Evolutionary conservation across 2,113 vertebrate species (phyloP).

Genomic region (Aptenodytes forsteri): DNA sequence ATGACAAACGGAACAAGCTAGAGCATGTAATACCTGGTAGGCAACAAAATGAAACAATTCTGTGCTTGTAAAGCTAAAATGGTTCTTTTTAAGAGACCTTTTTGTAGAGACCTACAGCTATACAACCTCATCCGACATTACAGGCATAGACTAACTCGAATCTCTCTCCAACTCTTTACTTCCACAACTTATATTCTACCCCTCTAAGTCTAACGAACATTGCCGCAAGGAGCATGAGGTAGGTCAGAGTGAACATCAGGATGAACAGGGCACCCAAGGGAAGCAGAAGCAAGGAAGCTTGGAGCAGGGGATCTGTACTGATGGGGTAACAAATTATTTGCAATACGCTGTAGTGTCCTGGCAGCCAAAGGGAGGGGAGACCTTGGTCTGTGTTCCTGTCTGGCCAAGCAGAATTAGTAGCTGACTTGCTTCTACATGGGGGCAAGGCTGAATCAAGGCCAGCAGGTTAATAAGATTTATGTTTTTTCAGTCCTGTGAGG

Average conservation of each 20-base stretch:
- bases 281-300: background rate
- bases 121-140: background rate
- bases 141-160: background rate
- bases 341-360: background rate
- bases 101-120: background rate
- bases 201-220: fast-evolving
- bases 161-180: background rate
- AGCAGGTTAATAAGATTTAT: background rate
- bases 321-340: background rate
- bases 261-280: background rate
- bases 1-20: background rate
- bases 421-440: background rate
- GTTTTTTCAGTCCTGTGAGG: background rate
- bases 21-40: background rate
- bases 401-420: background rate
- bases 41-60: background rate
- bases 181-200: background rate
- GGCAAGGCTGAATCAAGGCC: background rate
- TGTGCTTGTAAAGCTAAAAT: background rate
- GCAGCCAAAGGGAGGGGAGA: background rate
- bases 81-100: background rate
- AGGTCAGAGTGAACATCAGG: background rate
- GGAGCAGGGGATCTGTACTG: background rate
- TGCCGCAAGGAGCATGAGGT: background rate
- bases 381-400: background rate